Conservation (phyloP, 2,888 invertebrate species). For the Ormyrus rosae region DNA sequence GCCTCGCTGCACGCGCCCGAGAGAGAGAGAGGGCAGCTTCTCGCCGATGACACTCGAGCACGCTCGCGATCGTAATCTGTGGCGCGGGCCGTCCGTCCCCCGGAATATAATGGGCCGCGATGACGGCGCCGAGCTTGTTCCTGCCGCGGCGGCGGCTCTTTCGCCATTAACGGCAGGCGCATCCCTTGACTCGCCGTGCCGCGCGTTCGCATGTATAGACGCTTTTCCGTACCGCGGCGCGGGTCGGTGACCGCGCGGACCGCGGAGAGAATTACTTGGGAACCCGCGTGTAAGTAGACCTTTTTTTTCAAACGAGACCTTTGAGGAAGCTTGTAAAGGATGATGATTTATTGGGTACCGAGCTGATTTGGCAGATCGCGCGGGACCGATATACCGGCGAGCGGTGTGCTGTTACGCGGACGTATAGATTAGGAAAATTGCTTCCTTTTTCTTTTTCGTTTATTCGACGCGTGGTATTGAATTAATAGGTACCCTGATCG, state of each 20-base stretch:
- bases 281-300: too few relatives aligned
- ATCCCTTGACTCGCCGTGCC: not conserved
- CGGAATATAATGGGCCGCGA: slow-evolving; percentile 34
- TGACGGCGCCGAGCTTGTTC: not conserved
- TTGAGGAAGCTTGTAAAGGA: too few relatives aligned
- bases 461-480: too few relatives aligned
- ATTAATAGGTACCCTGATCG: too few relatives aligned
- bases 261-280: not conserved
- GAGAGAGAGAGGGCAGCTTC: not conserved
- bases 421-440: too few relatives aligned
- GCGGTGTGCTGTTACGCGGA: too few relatives aligned
- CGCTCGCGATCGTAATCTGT: slow-evolving; percentile 25
- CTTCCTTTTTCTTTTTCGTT: too few relatives aligned
- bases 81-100: not conserved
- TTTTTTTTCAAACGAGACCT: not conserved
- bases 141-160: not conserved
- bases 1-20: not conserved
- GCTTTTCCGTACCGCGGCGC: too few relatives aligned
- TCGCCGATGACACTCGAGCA: slow-evolving; percentile 11
- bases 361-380: too few relatives aligned
- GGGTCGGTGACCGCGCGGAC: slow-evolving; percentile 23
- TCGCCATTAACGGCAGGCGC: not conserved
- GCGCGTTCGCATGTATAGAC: too few relatives aligned
- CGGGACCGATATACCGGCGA: too few relatives aligned
- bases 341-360: too few relatives aligned